Evolutionary conservation across 2,797 vertebrate genomes (phyloP).

Genomic region (Poecilia velifera): DNA sequence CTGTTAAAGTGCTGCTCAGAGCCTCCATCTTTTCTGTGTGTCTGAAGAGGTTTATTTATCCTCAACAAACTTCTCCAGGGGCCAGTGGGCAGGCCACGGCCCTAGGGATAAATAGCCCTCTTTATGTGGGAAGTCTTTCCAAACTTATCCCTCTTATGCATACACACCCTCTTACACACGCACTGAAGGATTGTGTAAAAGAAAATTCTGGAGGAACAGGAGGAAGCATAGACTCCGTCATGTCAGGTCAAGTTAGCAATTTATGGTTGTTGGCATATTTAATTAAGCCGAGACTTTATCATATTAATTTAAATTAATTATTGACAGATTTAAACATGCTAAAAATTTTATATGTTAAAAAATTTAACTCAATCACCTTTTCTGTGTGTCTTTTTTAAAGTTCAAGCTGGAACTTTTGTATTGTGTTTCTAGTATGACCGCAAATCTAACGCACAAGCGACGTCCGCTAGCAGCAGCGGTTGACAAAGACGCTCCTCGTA

Average conservation of each 20-base stretch:
- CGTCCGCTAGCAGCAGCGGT: no score
- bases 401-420: background rate
- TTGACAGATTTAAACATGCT: background rate
- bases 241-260: conserved; percentile 12
- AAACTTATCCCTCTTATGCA: conserved; percentile 25
- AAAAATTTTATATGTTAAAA: background rate
- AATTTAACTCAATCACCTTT: background rate
- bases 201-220: conserved; percentile 5
- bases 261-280: background rate
- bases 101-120: conserved; percentile 69
- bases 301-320: background rate
- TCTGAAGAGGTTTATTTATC: conserved; percentile 80
- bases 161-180: conserved; percentile 16
- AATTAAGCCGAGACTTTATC: background rate
- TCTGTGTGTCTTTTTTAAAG: background rate
- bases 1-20: conserved; percentile 32
- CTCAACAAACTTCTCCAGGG: conserved; percentile 70
- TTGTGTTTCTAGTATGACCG: background rate
- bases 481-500: background rate
- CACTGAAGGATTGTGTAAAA: conserved; percentile 1
- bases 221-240: conserved; percentile 24
- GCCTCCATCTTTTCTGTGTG: conserved; percentile 65
- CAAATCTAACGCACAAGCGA: no score
- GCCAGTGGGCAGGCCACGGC: conserved; percentile 57
- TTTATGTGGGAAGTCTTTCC: conserved; percentile 70